These are phyloP conservation scores for Strigamia transsilvanica DNA, from an alignment of 2,888 invertebrate genomes.

Conservation along the genomic window DNA sequence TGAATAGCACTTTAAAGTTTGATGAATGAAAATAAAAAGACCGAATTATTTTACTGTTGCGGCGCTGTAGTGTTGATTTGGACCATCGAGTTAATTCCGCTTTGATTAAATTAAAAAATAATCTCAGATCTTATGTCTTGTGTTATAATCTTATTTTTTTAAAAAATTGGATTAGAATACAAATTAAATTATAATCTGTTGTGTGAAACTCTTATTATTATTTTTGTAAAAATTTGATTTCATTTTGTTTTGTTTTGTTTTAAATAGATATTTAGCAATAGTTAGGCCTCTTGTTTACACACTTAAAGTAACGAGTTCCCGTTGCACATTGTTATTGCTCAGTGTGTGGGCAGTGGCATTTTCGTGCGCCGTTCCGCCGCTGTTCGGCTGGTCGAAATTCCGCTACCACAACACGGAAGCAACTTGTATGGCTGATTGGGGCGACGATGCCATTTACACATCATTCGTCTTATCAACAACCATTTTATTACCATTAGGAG, in stretches of 20 bases:
- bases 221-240: not conserved
- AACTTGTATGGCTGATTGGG: constrained; percentile 53
- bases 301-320: constrained; percentile 52
- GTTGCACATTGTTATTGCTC: constrained; percentile 51
- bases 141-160: no score
- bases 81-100: no score
- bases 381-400: constrained; percentile 55
- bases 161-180: no score
- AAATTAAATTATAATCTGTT: no score
- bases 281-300: constrained; percentile 55
- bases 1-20: no score
- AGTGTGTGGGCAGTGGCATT: constrained; percentile 53
- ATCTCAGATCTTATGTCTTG: no score
- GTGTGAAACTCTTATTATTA: no score
- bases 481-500: constrained; percentile 51
- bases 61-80: no score
- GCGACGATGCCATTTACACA: constrained; percentile 51
- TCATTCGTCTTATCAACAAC: constrained; percentile 42
- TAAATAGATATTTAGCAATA: constrained; percentile 54
- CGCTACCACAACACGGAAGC: constrained; percentile 42
- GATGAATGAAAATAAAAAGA: no score
- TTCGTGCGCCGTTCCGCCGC: constrained; percentile 52
- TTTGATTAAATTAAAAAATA: no score
- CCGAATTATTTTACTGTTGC: no score
- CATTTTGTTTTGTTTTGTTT: constrained; percentile 21